phyloP scores from a whole-genome alignment of 2,888 invertebrate genomes.

The Platycnemis pennipes region DNA sequence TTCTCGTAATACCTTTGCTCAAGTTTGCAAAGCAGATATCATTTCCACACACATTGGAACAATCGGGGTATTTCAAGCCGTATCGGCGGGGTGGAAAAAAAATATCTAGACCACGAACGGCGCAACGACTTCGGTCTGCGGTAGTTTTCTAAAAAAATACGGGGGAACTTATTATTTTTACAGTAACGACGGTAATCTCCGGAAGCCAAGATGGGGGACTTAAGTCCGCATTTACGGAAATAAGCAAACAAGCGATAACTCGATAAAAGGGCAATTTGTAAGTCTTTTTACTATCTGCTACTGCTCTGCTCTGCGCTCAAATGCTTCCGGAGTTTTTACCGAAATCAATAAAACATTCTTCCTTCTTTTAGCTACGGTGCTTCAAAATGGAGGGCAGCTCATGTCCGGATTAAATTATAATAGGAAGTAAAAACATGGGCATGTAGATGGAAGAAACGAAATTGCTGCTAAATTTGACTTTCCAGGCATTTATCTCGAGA shows the following conservation, averaged over 20 bases:
- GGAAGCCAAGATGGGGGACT: background rate
- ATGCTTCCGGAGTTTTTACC: slow-evolving; percentile 30
- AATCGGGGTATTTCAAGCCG: background rate
- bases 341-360: slow-evolving; percentile 30
- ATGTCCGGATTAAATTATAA: background rate
- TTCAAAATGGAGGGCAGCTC: background rate
- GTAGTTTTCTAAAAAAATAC: background rate
- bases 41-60: background rate
- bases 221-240: slow-evolving; percentile 40
- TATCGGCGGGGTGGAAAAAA: background rate
- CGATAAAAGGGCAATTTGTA: slow-evolving; percentile 30
- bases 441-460: background rate
- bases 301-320: background rate
- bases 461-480: background rate
- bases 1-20: background rate
- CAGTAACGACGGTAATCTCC: slow-evolving; percentile 25
- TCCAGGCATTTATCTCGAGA: background rate
- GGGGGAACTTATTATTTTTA: background rate
- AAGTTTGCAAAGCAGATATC: background rate
- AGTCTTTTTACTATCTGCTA: background rate
- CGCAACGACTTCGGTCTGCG: background rate
- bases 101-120: background rate
- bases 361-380: background rate
- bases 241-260: slow-evolving; percentile 55
- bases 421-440: background rate